Conservation (phyloP, 2,113 vertebrate species). For the Antechinus flavipes region DNA sequence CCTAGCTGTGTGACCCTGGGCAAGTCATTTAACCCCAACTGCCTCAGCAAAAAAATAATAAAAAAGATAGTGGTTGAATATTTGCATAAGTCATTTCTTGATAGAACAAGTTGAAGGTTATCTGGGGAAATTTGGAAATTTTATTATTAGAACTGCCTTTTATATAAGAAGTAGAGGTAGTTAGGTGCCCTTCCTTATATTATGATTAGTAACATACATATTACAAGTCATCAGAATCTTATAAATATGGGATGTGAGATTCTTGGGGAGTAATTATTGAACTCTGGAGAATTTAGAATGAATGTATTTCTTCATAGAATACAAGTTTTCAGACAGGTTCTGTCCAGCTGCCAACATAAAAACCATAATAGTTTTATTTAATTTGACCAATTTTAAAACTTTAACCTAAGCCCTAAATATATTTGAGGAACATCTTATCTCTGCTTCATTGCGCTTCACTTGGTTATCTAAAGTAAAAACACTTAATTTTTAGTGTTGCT, state of each 20-base stretch:
- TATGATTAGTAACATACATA: background rate
- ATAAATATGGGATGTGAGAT: slow-evolving; percentile 49
- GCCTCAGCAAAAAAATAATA: too few species aligned
- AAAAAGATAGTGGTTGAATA: background rate
- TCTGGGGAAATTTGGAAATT: slow-evolving; percentile 35
- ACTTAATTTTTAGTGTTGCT: slow-evolving; percentile 35
- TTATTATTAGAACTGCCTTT: background rate
- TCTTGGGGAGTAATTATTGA: background rate
- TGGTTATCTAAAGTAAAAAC: slow-evolving; percentile 39
- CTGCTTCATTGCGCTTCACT: slow-evolving; percentile 46
- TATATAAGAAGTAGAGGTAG: slow-evolving; percentile 1
- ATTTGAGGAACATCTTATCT: background rate
- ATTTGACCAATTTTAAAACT: slow-evolving; percentile 57
- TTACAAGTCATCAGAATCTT: background rate
- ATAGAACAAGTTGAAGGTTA: slow-evolving; percentile 29
- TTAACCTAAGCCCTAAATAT: slow-evolving; percentile 43
- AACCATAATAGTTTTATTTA: slow-evolving; percentile 5
- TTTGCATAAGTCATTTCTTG: slow-evolving; percentile 39
- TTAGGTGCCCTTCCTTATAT: background rate
- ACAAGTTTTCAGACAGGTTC: slow-evolving; percentile 72
- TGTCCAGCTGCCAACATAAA: slow-evolving; percentile 23
- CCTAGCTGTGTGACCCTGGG: too few species aligned
- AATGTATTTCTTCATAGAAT: slow-evolving; percentile 65
- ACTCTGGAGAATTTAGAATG: background rate
- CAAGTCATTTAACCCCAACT: too few species aligned